Evolutionary conservation across 2,888 invertebrate species (phyloP), one percentile per base, ranked within the genome.

Genomic region (Drosophila ustulata): DNA sequence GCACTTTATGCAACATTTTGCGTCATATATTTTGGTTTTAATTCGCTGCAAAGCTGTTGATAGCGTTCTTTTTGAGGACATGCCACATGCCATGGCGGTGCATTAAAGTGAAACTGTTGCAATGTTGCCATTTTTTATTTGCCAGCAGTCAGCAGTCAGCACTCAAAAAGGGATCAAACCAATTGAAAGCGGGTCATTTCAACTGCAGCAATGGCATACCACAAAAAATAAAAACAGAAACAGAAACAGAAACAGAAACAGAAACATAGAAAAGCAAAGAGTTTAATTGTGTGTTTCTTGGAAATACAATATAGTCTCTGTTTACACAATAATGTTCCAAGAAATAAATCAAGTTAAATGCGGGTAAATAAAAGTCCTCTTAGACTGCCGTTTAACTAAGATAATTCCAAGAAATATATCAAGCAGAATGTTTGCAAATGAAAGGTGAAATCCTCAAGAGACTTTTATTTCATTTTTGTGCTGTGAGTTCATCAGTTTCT

Each of bases 61-160:
- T 37, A 45, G 62, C 78, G 32, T 59, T 50, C 39, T 23, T 61
- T 66, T 64, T 59, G 41, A 47, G 51, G 47, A 46, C 30, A 18
- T 41, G 47, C 52, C 13, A 13, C 37, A 37, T 37, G 37, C 37
- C 37, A 37, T 66, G 41, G 52, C 52, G 39, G 66, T 63, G 61
- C 78, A 73, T 76, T 76, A 47, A 76, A 69, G 59, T 52, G 43
- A 73, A 69, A 73, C 57, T 69, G 74, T 69, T 78, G 66, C 76
- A 73, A 62, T 45, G 56, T 34, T 68, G 58, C 62, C 52, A 53
- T 41, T 66, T 72, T 39, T 66, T 39, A 63, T 59, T 41, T 56
- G 28, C 32, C 26, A 37, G 11, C 23, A 25, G 25, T 26, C 45
- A 50, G 8, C 11, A 26, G 26, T 30, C 30, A 37, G 25, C 34